Conservation (phyloP, 2,113 vertebrate species). For the Scatophagus argus region DNA sequence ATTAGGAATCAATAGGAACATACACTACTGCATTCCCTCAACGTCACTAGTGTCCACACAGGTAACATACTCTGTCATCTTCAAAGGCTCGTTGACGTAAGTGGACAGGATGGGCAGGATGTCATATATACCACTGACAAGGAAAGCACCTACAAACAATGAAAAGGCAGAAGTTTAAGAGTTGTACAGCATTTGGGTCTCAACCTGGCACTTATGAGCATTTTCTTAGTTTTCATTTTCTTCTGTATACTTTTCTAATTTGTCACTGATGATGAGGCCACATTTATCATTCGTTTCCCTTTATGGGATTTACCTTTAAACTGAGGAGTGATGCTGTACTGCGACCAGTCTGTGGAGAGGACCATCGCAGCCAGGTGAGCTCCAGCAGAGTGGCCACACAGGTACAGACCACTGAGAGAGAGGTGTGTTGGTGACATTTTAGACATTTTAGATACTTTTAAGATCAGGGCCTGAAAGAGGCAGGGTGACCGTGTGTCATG, state of each 20-base stretch:
- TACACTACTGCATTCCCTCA: too few relatives aligned
- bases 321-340: conserved; percentile 83
- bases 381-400: conserved; percentile 96
- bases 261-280: too few relatives aligned
- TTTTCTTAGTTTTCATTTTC: background rate
- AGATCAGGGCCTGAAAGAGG: background rate
- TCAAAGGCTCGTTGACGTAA: conserved; percentile 86
- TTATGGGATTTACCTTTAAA: conserved; percentile 87
- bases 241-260: background rate
- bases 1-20: too few relatives aligned
- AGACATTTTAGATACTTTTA: too few relatives aligned
- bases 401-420: conserved; percentile 87
- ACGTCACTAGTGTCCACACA: too few relatives aligned
- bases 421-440: background rate
- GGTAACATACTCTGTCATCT: conserved; percentile 89
- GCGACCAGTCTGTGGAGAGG: conserved; percentile 89
- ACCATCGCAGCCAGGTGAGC: conserved; percentile 93
- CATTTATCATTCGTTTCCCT: background rate
- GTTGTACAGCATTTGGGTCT: background rate
- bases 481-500: too few relatives aligned
- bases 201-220: background rate
- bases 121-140: conserved; percentile 94
- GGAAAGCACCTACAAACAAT: conserved; percentile 85
- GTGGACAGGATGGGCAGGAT: conserved; percentile 89
- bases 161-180: background rate